phyloP scores from a whole-genome alignment of 2,888 invertebrate species.

The Cremastinae sp. region DNA sequence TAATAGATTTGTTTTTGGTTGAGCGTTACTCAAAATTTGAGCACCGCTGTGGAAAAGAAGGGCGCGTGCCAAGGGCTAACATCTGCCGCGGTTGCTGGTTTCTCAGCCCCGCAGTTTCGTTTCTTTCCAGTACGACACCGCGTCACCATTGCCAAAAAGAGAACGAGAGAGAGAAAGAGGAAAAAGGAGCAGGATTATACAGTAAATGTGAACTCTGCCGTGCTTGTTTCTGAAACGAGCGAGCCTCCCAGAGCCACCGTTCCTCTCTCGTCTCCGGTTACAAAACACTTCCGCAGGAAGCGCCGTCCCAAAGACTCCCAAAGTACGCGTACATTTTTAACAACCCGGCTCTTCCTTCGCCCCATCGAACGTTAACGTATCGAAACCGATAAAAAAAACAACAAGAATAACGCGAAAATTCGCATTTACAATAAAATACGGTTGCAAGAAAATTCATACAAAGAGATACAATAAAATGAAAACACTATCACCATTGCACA shows the following conservation, averaged over 20 bases:
- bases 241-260: slow-evolving; percentile 55
- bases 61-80: slow-evolving; percentile 78
- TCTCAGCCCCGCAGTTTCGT: slow-evolving; percentile 70
- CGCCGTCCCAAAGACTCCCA: slow-evolving; percentile 64
- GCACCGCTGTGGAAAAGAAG: slow-evolving; percentile 70
- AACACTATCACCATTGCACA: no score
- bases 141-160: slow-evolving; percentile 55
- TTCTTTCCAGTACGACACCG: slow-evolving; percentile 69
- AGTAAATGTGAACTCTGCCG: slow-evolving; percentile 24
- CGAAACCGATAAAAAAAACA: neutral
- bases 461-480: no score
- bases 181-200: neutral
- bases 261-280: slow-evolving; percentile 68
- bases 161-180: slow-evolving; percentile 30
- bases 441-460: no score
- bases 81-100: slow-evolving; percentile 76
- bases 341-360: neutral
- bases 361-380: neutral
- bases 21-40: slow-evolving; percentile 69
- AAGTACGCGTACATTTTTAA: slow-evolving; percentile 61
- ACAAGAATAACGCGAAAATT: no score
- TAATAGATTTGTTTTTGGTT: no score
- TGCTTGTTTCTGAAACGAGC: slow-evolving; percentile 51
- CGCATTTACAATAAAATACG: no score
- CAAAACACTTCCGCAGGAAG: slow-evolving; percentile 79